phyloP scores from a whole-genome alignment of 1,140 invertebrate genomes.

The Saxidomus purpurata region DNA sequence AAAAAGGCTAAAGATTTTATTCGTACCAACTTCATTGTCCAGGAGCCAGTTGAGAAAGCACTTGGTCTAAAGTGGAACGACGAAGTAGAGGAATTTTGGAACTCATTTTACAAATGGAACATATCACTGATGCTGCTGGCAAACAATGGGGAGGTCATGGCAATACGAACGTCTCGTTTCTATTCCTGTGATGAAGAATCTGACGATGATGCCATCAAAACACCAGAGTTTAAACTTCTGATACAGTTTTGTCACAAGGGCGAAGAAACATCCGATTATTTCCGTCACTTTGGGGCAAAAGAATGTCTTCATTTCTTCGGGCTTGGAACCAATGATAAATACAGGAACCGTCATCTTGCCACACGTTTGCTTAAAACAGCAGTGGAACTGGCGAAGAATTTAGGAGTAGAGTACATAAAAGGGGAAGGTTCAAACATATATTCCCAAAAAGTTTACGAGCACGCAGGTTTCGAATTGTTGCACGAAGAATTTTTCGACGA shows the following conservation, averaged over 20 bases:
- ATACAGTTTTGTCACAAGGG: neutral
- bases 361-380: neutral
- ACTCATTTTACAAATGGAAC: neutral
- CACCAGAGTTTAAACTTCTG: neutral
- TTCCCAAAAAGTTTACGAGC: slow-evolving; percentile 19
- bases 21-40: neutral
- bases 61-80: slow-evolving; percentile 14
- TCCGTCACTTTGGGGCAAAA: neutral
- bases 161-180: neutral
- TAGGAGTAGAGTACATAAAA: slow-evolving; percentile 5
- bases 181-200: neutral
- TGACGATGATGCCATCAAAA: neutral
- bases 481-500: slow-evolving; percentile 31
- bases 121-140: neutral
- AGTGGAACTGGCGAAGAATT: neutral
- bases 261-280: neutral
- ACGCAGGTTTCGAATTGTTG: neutral
- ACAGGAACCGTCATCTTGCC: neutral
- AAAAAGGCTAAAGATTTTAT: slow-evolving; percentile 10
- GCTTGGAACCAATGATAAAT: slow-evolving; percentile 13
- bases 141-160: neutral
- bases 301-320: slow-evolving; percentile 26
- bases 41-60: slow-evolving; percentile 20
- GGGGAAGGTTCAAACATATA: slow-evolving; percentile 17
- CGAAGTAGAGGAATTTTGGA: slow-evolving; percentile 12